phyloP scores from a whole-genome alignment of 2,113 vertebrate species.

The Gallinago jamesoni region DNA sequence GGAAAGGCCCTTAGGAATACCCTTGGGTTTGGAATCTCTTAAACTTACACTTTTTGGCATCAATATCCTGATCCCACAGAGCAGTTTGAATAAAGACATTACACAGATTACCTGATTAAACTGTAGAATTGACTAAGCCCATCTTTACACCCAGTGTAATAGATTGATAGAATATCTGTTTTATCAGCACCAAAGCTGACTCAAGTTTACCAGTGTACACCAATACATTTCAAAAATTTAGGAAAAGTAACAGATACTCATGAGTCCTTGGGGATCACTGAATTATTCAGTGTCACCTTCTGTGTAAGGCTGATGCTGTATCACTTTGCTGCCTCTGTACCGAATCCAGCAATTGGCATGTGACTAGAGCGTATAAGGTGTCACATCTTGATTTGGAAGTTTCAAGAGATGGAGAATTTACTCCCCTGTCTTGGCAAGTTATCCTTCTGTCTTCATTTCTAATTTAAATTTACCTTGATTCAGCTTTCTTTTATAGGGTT shows the following conservation, averaged over 20 bases:
- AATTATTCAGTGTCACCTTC: slow-evolving; percentile 27
- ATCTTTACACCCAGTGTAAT: background rate
- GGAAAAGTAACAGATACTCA: background rate
- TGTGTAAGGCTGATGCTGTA: background rate
- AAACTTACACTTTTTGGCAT: background rate
- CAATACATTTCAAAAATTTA: background rate
- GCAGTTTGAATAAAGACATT: background rate
- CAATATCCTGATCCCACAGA: background rate
- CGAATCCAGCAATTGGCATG: background rate
- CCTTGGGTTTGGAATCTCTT: background rate
- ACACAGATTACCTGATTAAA: background rate
- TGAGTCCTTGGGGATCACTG: background rate
- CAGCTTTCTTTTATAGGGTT: background rate
- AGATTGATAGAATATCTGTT: background rate
- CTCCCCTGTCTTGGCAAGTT: background rate
- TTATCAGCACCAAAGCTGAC: background rate
- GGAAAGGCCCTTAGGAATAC: background rate
- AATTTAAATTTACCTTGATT: background rate
- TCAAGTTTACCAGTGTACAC: background rate
- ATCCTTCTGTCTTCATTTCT: background rate
- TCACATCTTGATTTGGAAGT: background rate
- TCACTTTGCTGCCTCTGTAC: background rate
- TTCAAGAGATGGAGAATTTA: background rate
- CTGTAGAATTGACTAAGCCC: background rate
- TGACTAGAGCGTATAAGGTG: background rate